phyloP scores from a whole-genome alignment of 2,888 invertebrate species.

The Myathropa florea region DNA sequence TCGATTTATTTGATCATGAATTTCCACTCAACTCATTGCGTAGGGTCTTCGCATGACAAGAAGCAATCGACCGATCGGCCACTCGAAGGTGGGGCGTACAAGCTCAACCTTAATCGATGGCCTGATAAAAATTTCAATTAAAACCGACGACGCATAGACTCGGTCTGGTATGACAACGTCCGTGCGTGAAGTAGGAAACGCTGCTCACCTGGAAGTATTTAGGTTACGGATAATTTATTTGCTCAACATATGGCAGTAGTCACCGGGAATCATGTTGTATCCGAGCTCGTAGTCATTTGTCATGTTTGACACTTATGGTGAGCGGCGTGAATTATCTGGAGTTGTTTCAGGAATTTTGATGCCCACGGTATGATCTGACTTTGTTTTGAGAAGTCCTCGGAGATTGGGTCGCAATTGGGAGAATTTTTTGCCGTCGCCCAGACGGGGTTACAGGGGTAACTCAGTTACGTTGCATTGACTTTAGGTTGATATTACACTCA shows the following conservation, averaged over 20 bases:
- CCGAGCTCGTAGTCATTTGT: background rate
- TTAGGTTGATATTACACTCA: too few species aligned
- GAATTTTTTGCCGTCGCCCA: too few species aligned
- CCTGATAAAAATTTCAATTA: conserved; percentile 63
- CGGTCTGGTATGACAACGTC: background rate
- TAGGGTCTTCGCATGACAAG: conserved; percentile 21
- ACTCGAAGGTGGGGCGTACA: conserved; percentile 45
- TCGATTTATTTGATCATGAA: conserved; percentile 64
- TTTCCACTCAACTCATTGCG: conserved; percentile 49
- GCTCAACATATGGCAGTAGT: conserved; percentile 3
- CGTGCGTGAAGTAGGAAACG: conserved; percentile 48
- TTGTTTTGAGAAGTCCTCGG: too few species aligned
- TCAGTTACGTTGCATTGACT: too few species aligned
- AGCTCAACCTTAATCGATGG: conserved; percentile 58
- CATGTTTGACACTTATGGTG: background rate
- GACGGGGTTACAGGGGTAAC: too few species aligned
- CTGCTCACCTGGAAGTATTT: conserved; percentile 35
- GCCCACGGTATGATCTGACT: too few species aligned
- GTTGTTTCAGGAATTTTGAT: background rate
- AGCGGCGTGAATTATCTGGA: background rate
- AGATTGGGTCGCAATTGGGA: too few species aligned
- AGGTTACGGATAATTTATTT: conserved; percentile 38
- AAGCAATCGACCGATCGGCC: too few species aligned
- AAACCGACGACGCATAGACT: conserved; percentile 4
- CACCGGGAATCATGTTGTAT: background rate